Percentiles rank a stretch among this genome's conserved stretches.
Evolutionary conservation across 1,140 invertebrate species (phyloP).

Genomic region (Coenobita brevimanus): DNA sequence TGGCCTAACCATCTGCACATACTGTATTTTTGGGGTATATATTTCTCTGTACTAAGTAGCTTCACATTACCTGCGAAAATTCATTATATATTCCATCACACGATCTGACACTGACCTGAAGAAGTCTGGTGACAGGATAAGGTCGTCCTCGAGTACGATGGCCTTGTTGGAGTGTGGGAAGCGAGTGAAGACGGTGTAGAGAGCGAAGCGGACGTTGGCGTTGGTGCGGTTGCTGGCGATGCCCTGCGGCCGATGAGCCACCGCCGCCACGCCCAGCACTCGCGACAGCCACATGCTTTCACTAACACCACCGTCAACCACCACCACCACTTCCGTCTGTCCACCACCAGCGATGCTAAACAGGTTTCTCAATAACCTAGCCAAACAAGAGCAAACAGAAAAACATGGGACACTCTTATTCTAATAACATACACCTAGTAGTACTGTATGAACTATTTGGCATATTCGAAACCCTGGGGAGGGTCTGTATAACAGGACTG

Average conservation of each 20-base stretch:
- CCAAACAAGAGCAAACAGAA: background rate
- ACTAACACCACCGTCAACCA: slow-evolving; percentile 50
- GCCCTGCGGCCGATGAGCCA: slow-evolving; percentile 34
- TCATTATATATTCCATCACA: no score
- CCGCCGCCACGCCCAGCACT: slow-evolving; percentile 22
- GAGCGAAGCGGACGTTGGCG: slow-evolving; percentile 51
- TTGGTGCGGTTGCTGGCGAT: slow-evolving; percentile 23
- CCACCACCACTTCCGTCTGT: slow-evolving; percentile 55
- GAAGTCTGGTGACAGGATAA: slow-evolving; percentile 40
- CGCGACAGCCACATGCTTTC: slow-evolving; percentile 42
- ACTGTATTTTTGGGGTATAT: no score
- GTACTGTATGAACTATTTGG: no score
- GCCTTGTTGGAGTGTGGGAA: slow-evolving; percentile 33
- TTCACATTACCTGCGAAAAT: no score
- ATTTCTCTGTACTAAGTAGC: no score
- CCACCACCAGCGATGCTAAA: slow-evolving; percentile 42
- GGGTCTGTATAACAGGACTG: no score
- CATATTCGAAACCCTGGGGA: no score
- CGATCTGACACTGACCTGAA: slow-evolving; percentile 55
- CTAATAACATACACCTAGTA: no score
- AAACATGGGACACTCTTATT: no score
- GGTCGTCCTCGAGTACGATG: slow-evolving; percentile 48
- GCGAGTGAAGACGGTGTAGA: slow-evolving; percentile 24
- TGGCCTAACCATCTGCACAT: no score
- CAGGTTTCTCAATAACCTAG: slow-evolving; percentile 34